A percentile compares a stretch with the other conserved stretches of the same genome.
Conservation (phyloP, 2,797 vertebrate genomes). For the Ctenosaura bakeri region DNA sequence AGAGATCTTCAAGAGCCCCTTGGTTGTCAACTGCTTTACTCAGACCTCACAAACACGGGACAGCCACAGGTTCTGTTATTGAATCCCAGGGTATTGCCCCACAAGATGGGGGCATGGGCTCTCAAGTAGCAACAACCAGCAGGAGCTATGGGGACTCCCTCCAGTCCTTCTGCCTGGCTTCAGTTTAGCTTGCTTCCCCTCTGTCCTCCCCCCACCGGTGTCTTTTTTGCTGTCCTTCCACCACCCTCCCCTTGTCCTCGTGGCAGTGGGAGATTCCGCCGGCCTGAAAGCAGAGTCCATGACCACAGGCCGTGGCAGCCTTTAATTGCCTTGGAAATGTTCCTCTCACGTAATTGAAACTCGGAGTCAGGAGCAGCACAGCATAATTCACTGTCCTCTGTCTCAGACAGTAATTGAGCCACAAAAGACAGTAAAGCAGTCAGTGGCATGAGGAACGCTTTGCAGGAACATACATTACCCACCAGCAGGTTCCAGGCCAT, state of each 20-base stretch:
- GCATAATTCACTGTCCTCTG: accelerated
- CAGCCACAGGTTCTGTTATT: no score
- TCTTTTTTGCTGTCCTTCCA: accelerated
- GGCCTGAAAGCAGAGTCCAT: not conserved
- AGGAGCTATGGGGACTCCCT: not conserved
- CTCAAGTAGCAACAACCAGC: not conserved
- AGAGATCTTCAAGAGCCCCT: no score
- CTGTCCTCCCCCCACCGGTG: accelerated
- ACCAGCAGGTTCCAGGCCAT: accelerated
- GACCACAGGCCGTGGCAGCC: not conserved
- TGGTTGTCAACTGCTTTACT: no score
- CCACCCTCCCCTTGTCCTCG: not conserved
- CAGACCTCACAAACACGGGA: no score
- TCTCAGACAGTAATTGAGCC: not conserved
- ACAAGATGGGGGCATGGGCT: not conserved
- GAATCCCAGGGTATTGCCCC: not conserved
- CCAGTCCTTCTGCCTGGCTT: not conserved
- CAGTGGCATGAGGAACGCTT: accelerated
- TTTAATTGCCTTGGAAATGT: not conserved
- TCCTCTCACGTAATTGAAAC: accelerated
- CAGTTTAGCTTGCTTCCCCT: no score
- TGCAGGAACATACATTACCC: accelerated
- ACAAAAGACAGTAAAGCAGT: not conserved
- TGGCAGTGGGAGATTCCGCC: not conserved
- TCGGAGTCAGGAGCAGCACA: accelerated